Conservation (phyloP, 2,888 invertebrate genomes). For the Zonitis immaculata region DNA sequence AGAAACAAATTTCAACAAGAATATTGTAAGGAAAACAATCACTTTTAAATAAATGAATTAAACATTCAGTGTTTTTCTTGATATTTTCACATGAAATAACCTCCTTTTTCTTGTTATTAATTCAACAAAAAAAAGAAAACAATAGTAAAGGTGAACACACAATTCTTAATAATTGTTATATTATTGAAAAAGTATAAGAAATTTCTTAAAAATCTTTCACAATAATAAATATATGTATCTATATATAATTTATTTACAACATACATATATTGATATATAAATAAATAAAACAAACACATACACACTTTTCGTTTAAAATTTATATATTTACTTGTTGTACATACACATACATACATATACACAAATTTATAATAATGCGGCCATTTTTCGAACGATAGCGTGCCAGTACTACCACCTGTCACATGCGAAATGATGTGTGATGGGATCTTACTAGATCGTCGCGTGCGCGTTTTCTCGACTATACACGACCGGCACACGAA, state of each 20-base stretch:
- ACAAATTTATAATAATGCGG: constrained; percentile 35
- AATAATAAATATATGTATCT: too few species aligned
- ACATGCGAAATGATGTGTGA: constrained; percentile 38
- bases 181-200: too few species aligned
- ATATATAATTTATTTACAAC: too few species aligned
- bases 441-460: constrained; percentile 31
- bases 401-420: constrained; percentile 49
- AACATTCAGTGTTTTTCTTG: not conserved
- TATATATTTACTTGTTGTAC: not conserved
- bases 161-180: too few species aligned
- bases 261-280: not conserved
- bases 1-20: too few species aligned
- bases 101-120: not conserved
- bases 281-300: not conserved
- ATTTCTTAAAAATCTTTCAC: too few species aligned
- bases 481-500: constrained; percentile 22
- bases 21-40: not conserved
- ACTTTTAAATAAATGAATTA: not conserved
- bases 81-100: not conserved
- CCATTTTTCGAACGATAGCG: constrained; percentile 45
- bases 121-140: too few species aligned
- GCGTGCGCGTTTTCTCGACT: constrained; percentile 36
- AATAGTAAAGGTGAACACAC: too few species aligned
- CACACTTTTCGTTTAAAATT: not conserved
- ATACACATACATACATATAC: constrained; percentile 1